Evolutionary conservation across 2,888 invertebrate genomes (phyloP).

Genomic region (Oxyteleia sp.): DNA sequence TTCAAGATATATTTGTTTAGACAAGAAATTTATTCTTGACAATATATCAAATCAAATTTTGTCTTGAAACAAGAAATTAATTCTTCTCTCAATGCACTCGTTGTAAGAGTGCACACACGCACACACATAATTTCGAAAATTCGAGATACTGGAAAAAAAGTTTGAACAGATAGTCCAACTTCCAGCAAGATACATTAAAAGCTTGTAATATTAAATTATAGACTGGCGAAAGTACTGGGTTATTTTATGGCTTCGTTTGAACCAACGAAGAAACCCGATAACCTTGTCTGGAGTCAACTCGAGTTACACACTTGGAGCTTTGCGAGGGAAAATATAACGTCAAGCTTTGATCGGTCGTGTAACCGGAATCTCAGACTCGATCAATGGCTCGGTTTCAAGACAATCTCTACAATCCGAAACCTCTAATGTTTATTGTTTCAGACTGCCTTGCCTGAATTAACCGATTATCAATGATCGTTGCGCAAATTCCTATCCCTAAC

Average conservation of each 20-base stretch:
- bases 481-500: too few species aligned
- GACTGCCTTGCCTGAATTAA: background rate
- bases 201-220: constrained; percentile 75
- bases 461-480: background rate
- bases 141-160: too few species aligned
- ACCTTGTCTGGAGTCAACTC: constrained; percentile 75
- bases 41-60: too few species aligned
- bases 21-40: too few species aligned
- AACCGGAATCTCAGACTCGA: constrained; percentile 37
- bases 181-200: constrained; percentile 40
- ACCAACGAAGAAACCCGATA: constrained; percentile 81
- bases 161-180: constrained; percentile 29
- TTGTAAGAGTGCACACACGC: too few species aligned
- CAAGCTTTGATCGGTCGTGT: constrained; percentile 40
- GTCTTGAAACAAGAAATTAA: too few species aligned
- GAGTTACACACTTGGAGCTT: constrained; percentile 47
- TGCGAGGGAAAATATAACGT: constrained; percentile 20
- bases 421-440: constrained; percentile 24
- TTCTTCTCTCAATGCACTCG: too few species aligned
- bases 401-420: constrained; percentile 15
- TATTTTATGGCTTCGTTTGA: constrained; percentile 82
- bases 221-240: constrained; percentile 61
- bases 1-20: too few species aligned
- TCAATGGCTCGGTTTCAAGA: constrained; percentile 36
- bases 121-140: too few species aligned